Evolutionary conservation across 2,888 invertebrate genomes (phyloP).

Genomic region (Linnaemya vulpina): DNA sequence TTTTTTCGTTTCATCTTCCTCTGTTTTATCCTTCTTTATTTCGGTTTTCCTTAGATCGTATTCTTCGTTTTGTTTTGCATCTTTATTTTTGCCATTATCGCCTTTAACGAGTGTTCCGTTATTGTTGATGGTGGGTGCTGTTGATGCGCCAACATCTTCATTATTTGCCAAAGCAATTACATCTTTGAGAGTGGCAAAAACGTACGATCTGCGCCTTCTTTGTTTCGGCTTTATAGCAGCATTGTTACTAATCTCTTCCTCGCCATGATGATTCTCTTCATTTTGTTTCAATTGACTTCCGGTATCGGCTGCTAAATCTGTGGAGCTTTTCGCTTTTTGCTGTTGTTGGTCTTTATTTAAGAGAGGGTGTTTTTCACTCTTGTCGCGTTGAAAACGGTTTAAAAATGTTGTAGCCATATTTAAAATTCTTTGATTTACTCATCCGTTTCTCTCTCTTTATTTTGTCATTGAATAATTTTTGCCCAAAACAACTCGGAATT

Average conservation of each 20-base stretch:
- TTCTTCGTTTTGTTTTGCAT: constrained; percentile 58
- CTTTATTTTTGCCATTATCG: constrained; percentile 60
- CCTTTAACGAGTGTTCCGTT: constrained; percentile 48
- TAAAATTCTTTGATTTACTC: background rate
- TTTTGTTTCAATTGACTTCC: constrained; percentile 64
- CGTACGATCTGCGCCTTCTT: constrained; percentile 68
- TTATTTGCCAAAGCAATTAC: constrained; percentile 61
- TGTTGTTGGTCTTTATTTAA: constrained; percentile 74
- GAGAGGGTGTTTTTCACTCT: constrained; percentile 79
- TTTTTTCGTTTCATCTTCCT: constrained; percentile 42
- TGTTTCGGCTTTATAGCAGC: constrained; percentile 72
- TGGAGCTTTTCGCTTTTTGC: constrained; percentile 53
- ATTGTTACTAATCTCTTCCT: constrained; percentile 43
- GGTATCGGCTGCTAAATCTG: constrained; percentile 41
- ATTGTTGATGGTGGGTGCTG: constrained; percentile 62
- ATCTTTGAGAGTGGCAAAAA: constrained; percentile 71
- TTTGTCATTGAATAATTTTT: constrained; percentile 4
- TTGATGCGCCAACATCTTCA: constrained; percentile 47
- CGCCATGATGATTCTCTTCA: constrained; percentile 55
- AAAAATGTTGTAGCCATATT: constrained; percentile 79
- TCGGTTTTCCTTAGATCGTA: constrained; percentile 47
- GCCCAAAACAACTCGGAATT: background rate
- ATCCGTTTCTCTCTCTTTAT: background rate
- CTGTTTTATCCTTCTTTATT: constrained; percentile 65
- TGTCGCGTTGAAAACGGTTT: constrained; percentile 81